Conservation (phyloP, 2,888 invertebrate genomes). For the Callyntrura guangdongensis region DNA sequence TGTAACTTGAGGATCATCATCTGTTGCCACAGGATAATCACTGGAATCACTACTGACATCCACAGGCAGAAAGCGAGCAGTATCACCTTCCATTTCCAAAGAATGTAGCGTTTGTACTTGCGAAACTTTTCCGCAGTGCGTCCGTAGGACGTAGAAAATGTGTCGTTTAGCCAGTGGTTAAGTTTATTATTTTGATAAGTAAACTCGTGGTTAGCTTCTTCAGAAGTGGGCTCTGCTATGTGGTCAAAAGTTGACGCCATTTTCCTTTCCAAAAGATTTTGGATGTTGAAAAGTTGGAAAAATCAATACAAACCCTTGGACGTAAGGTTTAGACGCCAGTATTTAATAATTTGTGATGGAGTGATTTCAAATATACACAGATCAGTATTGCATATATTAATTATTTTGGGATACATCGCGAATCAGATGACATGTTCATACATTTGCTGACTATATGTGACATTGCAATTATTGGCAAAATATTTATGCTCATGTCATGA, state of each 20-base stretch:
- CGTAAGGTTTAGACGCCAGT: not conserved
- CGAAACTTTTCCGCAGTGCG: not conserved
- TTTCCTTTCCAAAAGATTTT: not conserved
- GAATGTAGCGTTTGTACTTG: not conserved
- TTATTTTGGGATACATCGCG: too few relatives aligned
- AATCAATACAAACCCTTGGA: not conserved
- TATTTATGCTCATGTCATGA: not conserved
- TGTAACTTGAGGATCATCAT: not conserved
- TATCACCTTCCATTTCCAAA: constrained; percentile 28
- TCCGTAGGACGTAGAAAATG: constrained; percentile 7
- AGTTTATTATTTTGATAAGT: constrained; percentile 38
- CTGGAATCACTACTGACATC: constrained; percentile 34
- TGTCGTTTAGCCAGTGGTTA: constrained; percentile 18
- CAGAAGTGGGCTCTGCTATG: not conserved
- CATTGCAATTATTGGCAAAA: not conserved
- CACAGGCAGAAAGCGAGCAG: not conserved
- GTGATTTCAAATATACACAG: too few relatives aligned
- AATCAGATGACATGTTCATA: too few relatives aligned
- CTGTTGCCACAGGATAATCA: constrained; percentile 29
- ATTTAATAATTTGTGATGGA: too few relatives aligned
- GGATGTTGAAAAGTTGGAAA: not conserved
- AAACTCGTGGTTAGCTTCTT: constrained; percentile 30
- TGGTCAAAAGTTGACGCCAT: constrained; percentile 48
- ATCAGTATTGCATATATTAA: too few relatives aligned
- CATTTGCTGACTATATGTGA: too few relatives aligned